Conservation (phyloP, 92 coral and sea anemone species). For the Porites divaricata region DNA sequence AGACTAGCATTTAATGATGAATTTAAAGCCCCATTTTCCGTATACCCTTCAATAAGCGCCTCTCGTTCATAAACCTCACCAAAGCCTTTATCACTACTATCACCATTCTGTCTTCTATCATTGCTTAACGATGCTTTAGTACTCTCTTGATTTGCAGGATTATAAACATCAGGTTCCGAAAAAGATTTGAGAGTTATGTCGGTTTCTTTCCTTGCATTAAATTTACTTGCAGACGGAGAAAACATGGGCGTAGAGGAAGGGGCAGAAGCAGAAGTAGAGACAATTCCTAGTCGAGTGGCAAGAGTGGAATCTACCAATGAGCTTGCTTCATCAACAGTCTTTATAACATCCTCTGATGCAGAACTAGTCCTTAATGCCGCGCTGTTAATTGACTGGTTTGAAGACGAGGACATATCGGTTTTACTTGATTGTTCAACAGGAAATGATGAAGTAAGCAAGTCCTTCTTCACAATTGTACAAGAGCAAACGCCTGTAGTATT, state of each 20-base stretch:
- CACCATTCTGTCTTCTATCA: neutral
- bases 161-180: conserved; percentile 12
- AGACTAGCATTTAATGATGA: conserved; percentile 7
- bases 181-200: conserved; percentile 17
- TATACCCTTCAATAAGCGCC: neutral
- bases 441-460: neutral
- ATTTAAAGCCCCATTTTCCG: neutral
- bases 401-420: neutral
- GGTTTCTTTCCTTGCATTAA: neutral
- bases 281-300: neutral
- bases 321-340: conserved; percentile 34
- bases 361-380: too few species aligned
- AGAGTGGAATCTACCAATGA: conserved; percentile 9
- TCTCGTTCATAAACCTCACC: neutral
- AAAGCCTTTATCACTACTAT: neutral
- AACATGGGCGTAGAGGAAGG: neutral
- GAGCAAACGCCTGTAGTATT: conserved; percentile 31
- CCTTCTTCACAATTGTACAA: conserved; percentile 41
- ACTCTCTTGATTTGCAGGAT: neutral
- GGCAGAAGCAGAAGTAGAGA: neutral
- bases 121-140: neutral
- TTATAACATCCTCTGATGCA: neutral
- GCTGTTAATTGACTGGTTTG: neutral
- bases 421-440: neutral
- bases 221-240: neutral